Conservation (phyloP, 2,888 invertebrate genomes). For the Schrankia costaestrigalis region DNA sequence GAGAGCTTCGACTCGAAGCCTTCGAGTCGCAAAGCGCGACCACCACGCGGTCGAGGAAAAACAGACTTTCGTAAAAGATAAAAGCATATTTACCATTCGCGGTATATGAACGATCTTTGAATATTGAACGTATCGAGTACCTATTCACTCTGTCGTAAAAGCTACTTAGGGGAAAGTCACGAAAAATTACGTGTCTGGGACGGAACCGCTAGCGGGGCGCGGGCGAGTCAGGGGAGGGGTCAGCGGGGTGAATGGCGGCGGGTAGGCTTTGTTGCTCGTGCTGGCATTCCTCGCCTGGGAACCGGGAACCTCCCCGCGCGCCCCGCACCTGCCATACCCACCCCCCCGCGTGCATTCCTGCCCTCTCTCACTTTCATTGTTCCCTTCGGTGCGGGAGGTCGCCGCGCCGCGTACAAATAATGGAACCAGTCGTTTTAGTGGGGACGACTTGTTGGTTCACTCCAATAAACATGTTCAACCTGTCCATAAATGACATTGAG, state of each 20-base stretch:
- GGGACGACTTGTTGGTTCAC: slow-evolving; percentile 57
- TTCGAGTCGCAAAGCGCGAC: too few relatives aligned
- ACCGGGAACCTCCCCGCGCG: slow-evolving; percentile 57
- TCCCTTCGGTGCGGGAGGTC: slow-evolving; percentile 77
- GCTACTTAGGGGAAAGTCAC: slow-evolving; percentile 64
- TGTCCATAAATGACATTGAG: slow-evolving; percentile 66
- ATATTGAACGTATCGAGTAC: slow-evolving; percentile 48
- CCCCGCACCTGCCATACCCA: slow-evolving; percentile 43
- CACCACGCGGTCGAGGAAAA: too few relatives aligned
- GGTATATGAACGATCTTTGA: slow-evolving; percentile 49
- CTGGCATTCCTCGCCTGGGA: slow-evolving; percentile 80
- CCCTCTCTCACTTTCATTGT: slow-evolving; percentile 80
- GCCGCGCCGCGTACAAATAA: slow-evolving; percentile 65
- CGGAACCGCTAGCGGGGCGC: slow-evolving; percentile 50
- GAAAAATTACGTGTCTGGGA: slow-evolving; percentile 67
- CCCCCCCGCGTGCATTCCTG: slow-evolving; percentile 68
- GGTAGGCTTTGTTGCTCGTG: slow-evolving; percentile 76
- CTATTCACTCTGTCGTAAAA: slow-evolving; percentile 50
- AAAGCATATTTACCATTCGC: slow-evolving; percentile 36
- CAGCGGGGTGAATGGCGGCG: slow-evolving; percentile 74
- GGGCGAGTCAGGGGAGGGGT: slow-evolving; percentile 30
- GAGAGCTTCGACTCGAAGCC: too few relatives aligned
- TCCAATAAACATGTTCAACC: slow-evolving; percentile 67
- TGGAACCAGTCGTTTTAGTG: slow-evolving; percentile 66
- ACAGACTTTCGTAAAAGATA: slow-evolving; percentile 34